Evolutionary conservation across 2,888 invertebrate species (phyloP).

Genomic region (Ectemnius continuus): DNA sequence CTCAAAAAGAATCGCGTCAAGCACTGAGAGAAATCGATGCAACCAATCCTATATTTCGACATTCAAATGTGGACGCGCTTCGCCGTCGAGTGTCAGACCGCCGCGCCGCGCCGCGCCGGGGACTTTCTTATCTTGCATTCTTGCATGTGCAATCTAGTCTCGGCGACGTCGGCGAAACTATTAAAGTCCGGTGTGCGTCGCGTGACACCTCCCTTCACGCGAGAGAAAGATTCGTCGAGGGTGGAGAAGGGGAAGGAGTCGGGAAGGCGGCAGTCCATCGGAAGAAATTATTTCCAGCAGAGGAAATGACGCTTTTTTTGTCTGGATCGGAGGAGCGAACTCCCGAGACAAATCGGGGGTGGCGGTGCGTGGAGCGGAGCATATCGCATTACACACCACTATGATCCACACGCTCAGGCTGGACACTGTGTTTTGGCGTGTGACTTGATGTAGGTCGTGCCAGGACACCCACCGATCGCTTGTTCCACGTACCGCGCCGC

Average conservation of each 20-base stretch:
- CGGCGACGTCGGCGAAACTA: conserved; percentile 45
- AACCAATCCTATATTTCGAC: too few species aligned
- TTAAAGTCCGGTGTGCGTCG: conserved; percentile 72
- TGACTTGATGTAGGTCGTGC: conserved; percentile 3
- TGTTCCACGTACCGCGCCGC: conserved; percentile 4
- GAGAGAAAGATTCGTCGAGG: neutral
- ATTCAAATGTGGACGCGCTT: conserved; percentile 61
- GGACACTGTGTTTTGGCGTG: conserved; percentile 5
- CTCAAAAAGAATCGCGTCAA: too few species aligned
- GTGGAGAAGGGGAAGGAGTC: too few species aligned
- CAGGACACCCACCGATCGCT: neutral
- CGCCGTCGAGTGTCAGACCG: conserved; percentile 65
- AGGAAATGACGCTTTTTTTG: conserved; percentile 12
- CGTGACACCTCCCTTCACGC: conserved; percentile 56
- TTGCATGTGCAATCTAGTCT: conserved; percentile 71
- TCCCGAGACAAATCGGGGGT: conserved; percentile 18
- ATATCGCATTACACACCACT: conserved; percentile 27
- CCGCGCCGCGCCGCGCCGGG: conserved; percentile 58
- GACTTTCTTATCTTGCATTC: conserved; percentile 65
- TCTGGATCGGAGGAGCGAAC: conserved; percentile 12
- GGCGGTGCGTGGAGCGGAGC: conserved; percentile 23
- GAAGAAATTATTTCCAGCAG: conserved; percentile 49
- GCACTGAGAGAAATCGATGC: too few species aligned
- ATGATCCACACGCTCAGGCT: neutral
- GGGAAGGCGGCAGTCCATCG: conserved; percentile 14